These are phyloP conservation scores for Hylomyscus alleni DNA, from an alignment of 2,797 vertebrate genomes.

Conservation along the genomic window DNA sequence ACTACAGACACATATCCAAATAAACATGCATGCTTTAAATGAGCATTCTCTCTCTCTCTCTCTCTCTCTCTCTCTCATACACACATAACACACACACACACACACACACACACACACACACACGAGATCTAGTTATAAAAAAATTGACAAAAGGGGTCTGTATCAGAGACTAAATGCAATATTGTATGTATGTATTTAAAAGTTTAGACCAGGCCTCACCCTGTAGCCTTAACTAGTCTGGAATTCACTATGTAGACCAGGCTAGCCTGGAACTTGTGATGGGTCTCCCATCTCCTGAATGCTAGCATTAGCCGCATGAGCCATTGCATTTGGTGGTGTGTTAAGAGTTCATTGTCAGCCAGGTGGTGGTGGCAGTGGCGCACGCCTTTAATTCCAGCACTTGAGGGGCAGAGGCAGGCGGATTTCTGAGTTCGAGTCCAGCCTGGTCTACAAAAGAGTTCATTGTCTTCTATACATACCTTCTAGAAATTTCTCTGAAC, in stretches of 20 bases:
- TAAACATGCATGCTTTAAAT: neutral
- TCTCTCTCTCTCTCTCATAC: no score
- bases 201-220: neutral
- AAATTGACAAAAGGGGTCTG: conserved; percentile 45
- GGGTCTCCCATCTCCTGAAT: neutral
- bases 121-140: neutral
- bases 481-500: neutral
- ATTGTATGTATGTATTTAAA: neutral
- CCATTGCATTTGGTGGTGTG: no score
- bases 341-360: neutral
- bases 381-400: no score
- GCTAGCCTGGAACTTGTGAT: neutral
- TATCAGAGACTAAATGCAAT: neutral
- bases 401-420: no score
- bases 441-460: no score
- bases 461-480: neutral
- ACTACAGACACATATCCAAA: neutral
- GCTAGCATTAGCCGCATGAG: neutral
- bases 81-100: no score
- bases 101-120: neutral
- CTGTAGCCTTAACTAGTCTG: neutral
- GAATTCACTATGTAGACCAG: neutral
- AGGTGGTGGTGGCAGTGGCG: no score
- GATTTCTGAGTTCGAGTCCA: no score
- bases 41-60: neutral